phyloP scores from a whole-genome alignment of 2,113 vertebrate genomes.

The Sylvilagus bachmani region DNA sequence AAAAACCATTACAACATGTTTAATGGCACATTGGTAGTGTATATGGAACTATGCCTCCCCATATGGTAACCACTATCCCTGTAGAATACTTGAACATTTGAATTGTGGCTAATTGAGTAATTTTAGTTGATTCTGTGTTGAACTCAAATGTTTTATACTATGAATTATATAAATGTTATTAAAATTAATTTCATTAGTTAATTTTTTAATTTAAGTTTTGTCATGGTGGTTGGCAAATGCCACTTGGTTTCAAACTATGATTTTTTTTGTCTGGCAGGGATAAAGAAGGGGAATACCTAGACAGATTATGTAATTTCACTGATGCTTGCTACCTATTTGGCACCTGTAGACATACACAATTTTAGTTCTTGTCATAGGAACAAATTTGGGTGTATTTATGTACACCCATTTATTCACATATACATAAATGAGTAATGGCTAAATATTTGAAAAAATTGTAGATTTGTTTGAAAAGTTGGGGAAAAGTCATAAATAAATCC shows the following conservation, averaged over 20 bases:
- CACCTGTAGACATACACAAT: background rate
- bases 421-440: background rate
- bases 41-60: background rate
- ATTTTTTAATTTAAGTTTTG: background rate
- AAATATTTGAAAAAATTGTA: background rate
- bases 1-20: background rate
- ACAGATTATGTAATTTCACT: background rate
- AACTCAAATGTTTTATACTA: background rate
- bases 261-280: background rate
- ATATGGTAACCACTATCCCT: background rate
- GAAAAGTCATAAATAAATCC: background rate
- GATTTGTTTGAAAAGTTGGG: background rate
- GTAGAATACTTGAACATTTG: background rate
- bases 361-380: background rate
- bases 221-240: background rate
- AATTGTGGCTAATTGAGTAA: background rate
- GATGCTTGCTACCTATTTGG: background rate
- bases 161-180: background rate
- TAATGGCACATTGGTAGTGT: background rate
- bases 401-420: background rate
- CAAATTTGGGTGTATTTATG: background rate
- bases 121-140: background rate
- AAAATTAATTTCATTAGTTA: background rate
- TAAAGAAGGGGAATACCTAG: background rate
- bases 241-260: background rate